Evolutionary conservation across 2,888 invertebrate species (phyloP).

Genomic region (Furcula furcula): DNA sequence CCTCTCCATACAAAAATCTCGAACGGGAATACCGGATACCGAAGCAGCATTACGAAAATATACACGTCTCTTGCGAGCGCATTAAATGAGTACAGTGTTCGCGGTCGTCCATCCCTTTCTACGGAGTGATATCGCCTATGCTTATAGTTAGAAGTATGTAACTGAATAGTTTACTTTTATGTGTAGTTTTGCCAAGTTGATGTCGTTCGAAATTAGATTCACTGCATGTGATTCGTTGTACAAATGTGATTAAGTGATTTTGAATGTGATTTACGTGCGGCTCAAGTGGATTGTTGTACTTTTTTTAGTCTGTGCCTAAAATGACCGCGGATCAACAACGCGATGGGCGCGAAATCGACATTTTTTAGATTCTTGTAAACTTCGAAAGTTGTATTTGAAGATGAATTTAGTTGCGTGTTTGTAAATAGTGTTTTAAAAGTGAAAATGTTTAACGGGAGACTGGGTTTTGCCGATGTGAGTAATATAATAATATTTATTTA

Average conservation of each 20-base stretch:
- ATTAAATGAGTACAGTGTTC: conserved; percentile 16
- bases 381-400: conserved; percentile 30
- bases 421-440: conserved; percentile 21
- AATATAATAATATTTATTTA: not conserved
- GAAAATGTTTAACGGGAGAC: conserved; percentile 26
- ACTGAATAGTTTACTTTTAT: conserved; percentile 66
- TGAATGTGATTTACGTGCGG: conserved; percentile 32
- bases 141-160: conserved; percentile 46
- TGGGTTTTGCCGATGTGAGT: conserved; percentile 28
- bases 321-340: conserved; percentile 38
- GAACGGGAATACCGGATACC: conserved; percentile 74
- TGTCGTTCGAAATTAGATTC: conserved; percentile 54
- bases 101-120: conserved; percentile 43
- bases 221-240: conserved; percentile 48
- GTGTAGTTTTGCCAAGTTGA: conserved; percentile 66
- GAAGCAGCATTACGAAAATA: conserved; percentile 37
- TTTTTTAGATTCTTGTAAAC: conserved; percentile 38
- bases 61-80: conserved; percentile 42
- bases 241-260: conserved; percentile 48
- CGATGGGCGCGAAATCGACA: conserved; percentile 54
- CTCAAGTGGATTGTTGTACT: conserved; percentile 25
- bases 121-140: conserved; percentile 42
- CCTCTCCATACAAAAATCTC: conserved; percentile 60
- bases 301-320: conserved; percentile 42
- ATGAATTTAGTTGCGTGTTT: conserved; percentile 24